phyloP scores from a whole-genome alignment of 2,113 vertebrate genomes.

The Todiramphus chloris region DNA sequence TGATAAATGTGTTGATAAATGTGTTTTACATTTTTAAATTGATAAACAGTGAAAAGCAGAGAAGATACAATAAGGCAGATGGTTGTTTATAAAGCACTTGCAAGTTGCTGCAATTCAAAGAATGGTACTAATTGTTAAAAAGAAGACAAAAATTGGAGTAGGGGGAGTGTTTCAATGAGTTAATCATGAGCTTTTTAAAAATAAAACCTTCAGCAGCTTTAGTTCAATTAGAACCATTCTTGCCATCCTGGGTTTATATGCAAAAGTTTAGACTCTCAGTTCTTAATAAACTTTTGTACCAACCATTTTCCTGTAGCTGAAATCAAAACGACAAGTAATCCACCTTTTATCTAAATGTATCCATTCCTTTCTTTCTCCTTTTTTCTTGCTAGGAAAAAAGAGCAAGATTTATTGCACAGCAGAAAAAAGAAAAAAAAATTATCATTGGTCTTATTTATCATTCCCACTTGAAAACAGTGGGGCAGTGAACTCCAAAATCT shows the following conservation, averaged over 20 bases:
- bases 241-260: slow-evolving; percentile 13
- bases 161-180: slow-evolving; percentile 66
- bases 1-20: slow-evolving; percentile 83
- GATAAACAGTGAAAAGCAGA: slow-evolving; percentile 85
- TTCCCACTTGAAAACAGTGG: neutral
- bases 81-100: slow-evolving; percentile 76
- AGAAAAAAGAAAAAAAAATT: neutral
- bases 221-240: slow-evolving; percentile 56
- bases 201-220: slow-evolving; percentile 64
- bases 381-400: neutral
- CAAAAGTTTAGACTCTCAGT: neutral
- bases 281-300: slow-evolving; percentile 11
- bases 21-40: slow-evolving; percentile 86
- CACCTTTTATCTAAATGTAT: neutral
- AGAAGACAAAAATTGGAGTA: slow-evolving; percentile 55
- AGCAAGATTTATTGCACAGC: neutral
- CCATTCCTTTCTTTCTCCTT: neutral
- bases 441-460: neutral
- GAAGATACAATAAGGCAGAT: slow-evolving; percentile 87
- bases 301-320: neutral
- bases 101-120: slow-evolving; percentile 67
- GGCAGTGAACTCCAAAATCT: neutral
- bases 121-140: slow-evolving; percentile 69
- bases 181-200: slow-evolving; percentile 69
- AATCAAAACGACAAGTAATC: neutral